Evolutionary conservation across 2,797 vertebrate species (phyloP), one percentile per base, ranked within the genome.

Genomic region (Alectoris magna): DNA sequence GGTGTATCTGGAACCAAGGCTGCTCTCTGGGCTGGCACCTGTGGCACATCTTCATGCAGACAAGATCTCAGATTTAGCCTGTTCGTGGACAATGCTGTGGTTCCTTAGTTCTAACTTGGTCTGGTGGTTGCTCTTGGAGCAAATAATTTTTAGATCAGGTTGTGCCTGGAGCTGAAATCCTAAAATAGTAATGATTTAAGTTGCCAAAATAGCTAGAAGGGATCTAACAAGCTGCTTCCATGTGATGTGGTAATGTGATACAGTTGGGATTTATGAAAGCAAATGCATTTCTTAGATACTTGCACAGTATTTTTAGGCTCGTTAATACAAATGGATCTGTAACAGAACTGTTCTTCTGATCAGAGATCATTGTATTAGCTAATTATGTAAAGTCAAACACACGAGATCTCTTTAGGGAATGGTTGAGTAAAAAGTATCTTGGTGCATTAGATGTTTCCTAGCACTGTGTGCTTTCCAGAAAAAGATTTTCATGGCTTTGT

Each of bases 181-280:
- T 72, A 51, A 92, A 94, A 94, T 86, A 93, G 90, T 82, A 15
- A 87, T 92, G 80, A 87, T 89, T 94, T 87, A 73, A 73, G 64
- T 48, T 78, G 83, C 75, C 86, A 8, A 80, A 91, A 64, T 44
- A 87, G 70, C n/a, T 59, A 67, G 91, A 41, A 62, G 72, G 83
- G 88, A 93, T 34, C 67, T 75, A 75, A 72, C 17, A 46, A 74
- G 66, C 69, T 87, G 41, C 53, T 94, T 68, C 64, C 87, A 27
- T 60, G 43, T 18, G 41, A 27, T 82, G 38, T 82, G 93, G 93
- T 91, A 90, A 83, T 14, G 62, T 27, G 71, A 93, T 64, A 59
- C 34, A 9, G 58, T 84, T 62, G 63, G 69, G 34, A 60, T 74
- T 87, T n/a, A 62, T 46, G 78, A 56, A 91, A 90, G 79, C 78